phyloP scores from a whole-genome alignment of 2,888 invertebrate genomes.

The Dryococelus australis region DNA sequence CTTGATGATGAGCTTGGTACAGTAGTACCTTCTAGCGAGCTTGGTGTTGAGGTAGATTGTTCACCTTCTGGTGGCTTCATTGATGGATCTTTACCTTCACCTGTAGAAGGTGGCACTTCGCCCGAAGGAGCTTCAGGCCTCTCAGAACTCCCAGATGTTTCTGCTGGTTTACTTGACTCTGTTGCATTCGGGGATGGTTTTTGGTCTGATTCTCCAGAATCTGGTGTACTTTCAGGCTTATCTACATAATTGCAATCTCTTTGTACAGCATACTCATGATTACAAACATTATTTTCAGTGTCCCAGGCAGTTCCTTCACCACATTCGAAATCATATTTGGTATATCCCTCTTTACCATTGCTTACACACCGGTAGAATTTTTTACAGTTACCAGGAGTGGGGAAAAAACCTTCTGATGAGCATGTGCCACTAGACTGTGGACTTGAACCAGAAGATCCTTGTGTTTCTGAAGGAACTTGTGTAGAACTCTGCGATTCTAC shows the following conservation, averaged over 20 bases:
- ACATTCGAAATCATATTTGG: slow-evolving; percentile 63
- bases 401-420: slow-evolving; percentile 67
- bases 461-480: neutral
- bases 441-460: neutral
- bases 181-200: neutral
- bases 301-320: slow-evolving; percentile 68
- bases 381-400: slow-evolving; percentile 66
- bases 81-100: slow-evolving; percentile 6
- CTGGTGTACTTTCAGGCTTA: neutral
- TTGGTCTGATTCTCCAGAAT: neutral
- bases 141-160: neutral
- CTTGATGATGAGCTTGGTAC: neutral
- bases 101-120: neutral
- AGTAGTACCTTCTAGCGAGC: neutral
- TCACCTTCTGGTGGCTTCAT: slow-evolving; percentile 17
- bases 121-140: neutral
- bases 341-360: slow-evolving; percentile 58
- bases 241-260: slow-evolving; percentile 30
- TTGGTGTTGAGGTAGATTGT: neutral
- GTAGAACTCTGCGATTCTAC: neutral
- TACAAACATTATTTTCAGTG: slow-evolving; percentile 64
- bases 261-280: slow-evolving; percentile 54
- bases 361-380: slow-evolving; percentile 72
- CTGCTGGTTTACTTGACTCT: neutral
- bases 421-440: neutral